These are phyloP conservation scores for Oostethus manadensis DNA, from an alignment of 2,113 vertebrate genomes.

Conservation along the genomic window DNA sequence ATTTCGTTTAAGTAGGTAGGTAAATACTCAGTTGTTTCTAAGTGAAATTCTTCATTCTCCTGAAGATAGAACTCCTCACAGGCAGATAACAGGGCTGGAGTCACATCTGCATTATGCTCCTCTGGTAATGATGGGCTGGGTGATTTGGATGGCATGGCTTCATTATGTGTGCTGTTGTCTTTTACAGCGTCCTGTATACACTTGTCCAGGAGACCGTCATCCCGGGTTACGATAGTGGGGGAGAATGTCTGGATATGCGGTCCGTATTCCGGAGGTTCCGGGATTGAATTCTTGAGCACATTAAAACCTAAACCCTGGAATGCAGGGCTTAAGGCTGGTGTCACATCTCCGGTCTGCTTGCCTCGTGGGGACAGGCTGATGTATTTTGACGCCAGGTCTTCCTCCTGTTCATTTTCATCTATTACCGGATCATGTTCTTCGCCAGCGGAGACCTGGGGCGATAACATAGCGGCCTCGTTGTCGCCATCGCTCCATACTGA, in stretches of 20 bases:
- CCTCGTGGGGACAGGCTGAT: not conserved
- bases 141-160: not conserved
- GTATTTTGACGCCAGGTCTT: not conserved
- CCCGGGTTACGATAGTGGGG: not conserved
- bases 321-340: not conserved
- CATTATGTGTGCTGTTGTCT: not conserved
- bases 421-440: not conserved
- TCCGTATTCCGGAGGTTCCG: not conserved
- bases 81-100: not conserved
- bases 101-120: conserved; percentile 1
- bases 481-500: not conserved
- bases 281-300: not conserved
- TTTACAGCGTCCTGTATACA: not conserved
- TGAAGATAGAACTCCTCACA: conserved; percentile 6
- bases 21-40: too few species aligned
- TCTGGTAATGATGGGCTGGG: not conserved
- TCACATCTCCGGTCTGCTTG: not conserved
- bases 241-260: not conserved
- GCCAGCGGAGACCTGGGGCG: not conserved
- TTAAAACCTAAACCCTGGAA: not conserved
- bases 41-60: not conserved
- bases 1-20: too few species aligned
- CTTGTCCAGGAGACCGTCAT: not conserved
- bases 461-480: not conserved
- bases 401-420: not conserved